Evolutionary conservation across 1,140 invertebrate species (phyloP).

Genomic region (Drosophila parvula): DNA sequence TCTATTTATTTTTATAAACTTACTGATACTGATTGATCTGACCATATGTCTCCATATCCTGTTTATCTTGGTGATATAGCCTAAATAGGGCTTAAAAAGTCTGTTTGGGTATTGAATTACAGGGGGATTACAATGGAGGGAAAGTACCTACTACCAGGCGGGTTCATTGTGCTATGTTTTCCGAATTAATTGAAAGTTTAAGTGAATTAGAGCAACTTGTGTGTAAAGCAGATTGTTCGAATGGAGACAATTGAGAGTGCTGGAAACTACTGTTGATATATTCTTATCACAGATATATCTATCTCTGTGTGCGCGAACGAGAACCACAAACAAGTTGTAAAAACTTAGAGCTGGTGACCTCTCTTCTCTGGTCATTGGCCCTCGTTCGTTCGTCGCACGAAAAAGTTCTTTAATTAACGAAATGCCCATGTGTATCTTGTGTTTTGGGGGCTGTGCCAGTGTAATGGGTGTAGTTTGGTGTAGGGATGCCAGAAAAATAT

Average conservation of each 20-base stretch:
- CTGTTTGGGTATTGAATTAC: background rate
- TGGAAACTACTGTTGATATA: background rate
- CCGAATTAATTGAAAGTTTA: background rate
- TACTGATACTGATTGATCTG: background rate
- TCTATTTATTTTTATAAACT: background rate
- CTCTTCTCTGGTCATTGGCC: slow-evolving; percentile 59
- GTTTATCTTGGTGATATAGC: background rate
- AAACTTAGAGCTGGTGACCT: slow-evolving; percentile 42
- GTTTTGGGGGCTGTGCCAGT: slow-evolving; percentile 12
- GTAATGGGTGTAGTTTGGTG: slow-evolving; percentile 2
- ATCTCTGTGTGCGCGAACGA: background rate
- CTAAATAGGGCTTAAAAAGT: background rate
- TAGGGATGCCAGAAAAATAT: too few relatives aligned
- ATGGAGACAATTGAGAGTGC: background rate
- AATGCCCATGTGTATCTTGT: slow-evolving; percentile 26
- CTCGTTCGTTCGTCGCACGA: slow-evolving; percentile 14
- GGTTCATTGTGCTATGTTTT: background rate
- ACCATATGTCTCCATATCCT: background rate
- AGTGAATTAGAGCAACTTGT: background rate
- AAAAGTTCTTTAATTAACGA: slow-evolving; percentile 52
- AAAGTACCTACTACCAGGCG: too few relatives aligned
- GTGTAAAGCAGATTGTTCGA: background rate
- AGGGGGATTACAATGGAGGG: too few relatives aligned
- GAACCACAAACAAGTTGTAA: slow-evolving; percentile 28
- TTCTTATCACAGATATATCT: background rate